A percentile compares a stretch with the other conserved stretches of the same genome.
These are phyloP conservation scores for Apteryx mantelli DNA, from an alignment of 2,113 vertebrate species.

Conservation along the genomic window DNA sequence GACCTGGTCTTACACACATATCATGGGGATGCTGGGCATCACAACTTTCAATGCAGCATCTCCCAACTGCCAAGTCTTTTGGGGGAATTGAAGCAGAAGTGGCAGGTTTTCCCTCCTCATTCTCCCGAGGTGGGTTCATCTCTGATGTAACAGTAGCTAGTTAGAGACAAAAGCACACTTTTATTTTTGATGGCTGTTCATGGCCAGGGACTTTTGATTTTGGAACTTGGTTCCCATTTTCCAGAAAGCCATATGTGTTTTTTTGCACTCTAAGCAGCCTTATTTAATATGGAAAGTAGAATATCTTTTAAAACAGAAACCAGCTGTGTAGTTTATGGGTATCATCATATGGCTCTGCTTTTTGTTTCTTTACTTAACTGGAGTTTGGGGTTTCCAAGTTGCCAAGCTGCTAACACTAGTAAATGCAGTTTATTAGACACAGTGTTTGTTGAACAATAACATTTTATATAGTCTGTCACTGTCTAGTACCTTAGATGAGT, in stretches of 20 bases:
- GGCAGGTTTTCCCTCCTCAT: not conserved
- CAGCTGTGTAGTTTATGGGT: slow-evolving; percentile 68
- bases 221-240: slow-evolving; percentile 41
- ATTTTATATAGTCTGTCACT: slow-evolving; percentile 70
- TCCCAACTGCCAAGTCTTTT: not conserved
- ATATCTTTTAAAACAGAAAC: slow-evolving; percentile 73
- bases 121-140: not conserved
- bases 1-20: not conserved
- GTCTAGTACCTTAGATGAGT: slow-evolving; percentile 59
- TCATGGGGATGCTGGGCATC: not conserved
- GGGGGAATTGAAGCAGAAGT: not conserved
- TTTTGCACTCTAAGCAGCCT: slow-evolving; percentile 54
- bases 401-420: slow-evolving; percentile 68
- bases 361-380: slow-evolving; percentile 51
- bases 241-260: not conserved
- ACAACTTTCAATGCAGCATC: not conserved
- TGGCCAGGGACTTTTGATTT: not conserved
- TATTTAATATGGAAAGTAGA: slow-evolving; percentile 71
- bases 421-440: slow-evolving; percentile 72
- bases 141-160: slow-evolving; percentile 5
- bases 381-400: slow-evolving; percentile 70
- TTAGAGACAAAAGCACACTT: not conserved
- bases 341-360: slow-evolving; percentile 65
- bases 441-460: slow-evolving; percentile 71
- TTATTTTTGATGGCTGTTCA: slow-evolving; percentile 25